Evolutionary conservation across 2,888 invertebrate genomes (phyloP), one percentile per base, ranked within the genome.

Genomic region (Gnatocerus cornutus): DNA sequence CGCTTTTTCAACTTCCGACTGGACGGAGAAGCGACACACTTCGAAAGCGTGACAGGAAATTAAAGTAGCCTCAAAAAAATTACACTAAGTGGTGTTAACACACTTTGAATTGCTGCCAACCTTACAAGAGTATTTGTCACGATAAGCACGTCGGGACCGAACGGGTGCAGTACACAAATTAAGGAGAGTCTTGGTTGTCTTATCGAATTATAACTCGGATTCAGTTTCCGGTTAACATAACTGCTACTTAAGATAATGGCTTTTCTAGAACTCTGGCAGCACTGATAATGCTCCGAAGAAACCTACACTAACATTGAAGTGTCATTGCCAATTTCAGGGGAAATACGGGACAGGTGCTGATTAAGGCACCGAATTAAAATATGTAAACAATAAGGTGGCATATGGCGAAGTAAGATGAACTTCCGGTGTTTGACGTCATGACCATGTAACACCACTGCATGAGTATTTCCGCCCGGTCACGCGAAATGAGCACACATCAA

Each of bases 401-500:
- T 81, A 81, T 81, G 81, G 80, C 75, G 72, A 78, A 73, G 71
- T 73, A 79, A 81, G 81, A 81, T 80, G 78, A 66, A 77, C 74
- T 79, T 81, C 81, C 81, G 80, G 79, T 68, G 43, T 71, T 41
- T 58, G 72, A 74, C 74, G 77, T 76, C 71, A 77, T 73, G 71
- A 73, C 33, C 52, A 73, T 74, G 79, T 81, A 80, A 82, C 80
- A 80, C 79, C 80, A 80, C 75, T 76, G 77, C 74, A 76, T 76
- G 78, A 77, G 78, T 76, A 81, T 81, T 83, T 84, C 83, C 83
- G 79, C 81, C 79, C 75, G 77, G 83, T 84, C 83, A 83, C 82
- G 84, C 83, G 79, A 83, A 76, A 73, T 79, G 81, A 78, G 75
- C 80, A 81, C 80, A 77, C 77, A 77, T 69, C 69, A 66, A 69